Evolutionary conservation across 1,140 invertebrate species (phyloP).

Genomic region (Riptortus pedestris): DNA sequence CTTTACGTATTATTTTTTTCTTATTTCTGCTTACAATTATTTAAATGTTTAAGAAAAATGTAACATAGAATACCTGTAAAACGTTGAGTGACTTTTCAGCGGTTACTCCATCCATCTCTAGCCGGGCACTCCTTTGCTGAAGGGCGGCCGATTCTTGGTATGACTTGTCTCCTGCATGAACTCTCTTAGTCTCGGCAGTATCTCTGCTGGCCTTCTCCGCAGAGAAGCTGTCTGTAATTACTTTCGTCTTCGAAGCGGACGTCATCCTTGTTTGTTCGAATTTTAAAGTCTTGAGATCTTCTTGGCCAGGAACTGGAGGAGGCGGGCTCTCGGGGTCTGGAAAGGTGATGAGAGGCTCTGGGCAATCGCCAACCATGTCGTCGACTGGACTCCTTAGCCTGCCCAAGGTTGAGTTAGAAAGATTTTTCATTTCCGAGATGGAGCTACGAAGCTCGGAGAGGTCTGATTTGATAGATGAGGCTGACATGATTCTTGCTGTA

Average conservation of each 20-base stretch:
- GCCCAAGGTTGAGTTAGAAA: slow-evolving; percentile 38
- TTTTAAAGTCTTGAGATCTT: slow-evolving; percentile 51
- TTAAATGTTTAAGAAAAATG: too few relatives aligned
- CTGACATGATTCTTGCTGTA: slow-evolving; percentile 42
- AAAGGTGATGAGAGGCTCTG: slow-evolving; percentile 62
- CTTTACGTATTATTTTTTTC: too few relatives aligned
- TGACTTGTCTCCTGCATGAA: slow-evolving; percentile 67
- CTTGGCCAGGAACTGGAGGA: slow-evolving; percentile 28
- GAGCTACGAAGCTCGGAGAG: slow-evolving; percentile 61
- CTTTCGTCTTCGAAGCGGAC: slow-evolving; percentile 46
- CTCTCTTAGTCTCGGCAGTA: slow-evolving; percentile 60
- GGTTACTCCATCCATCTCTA: slow-evolving; percentile 63
- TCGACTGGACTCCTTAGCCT: slow-evolving; percentile 51
- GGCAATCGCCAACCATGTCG: slow-evolving; percentile 46
- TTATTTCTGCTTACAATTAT: too few relatives aligned
- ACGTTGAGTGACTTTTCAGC: slow-evolving; percentile 63
- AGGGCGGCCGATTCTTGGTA: slow-evolving; percentile 60
- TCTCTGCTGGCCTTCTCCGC: slow-evolving; percentile 62
- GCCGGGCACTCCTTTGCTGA: slow-evolving; percentile 46
- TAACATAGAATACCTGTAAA: slow-evolving; percentile 59
- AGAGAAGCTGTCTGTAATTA: slow-evolving; percentile 66
- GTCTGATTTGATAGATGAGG: slow-evolving; percentile 60
- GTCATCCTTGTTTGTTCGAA: slow-evolving; percentile 68
- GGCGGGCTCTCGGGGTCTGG: slow-evolving; percentile 53
- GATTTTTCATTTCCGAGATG: slow-evolving; percentile 63